phyloP scores from a whole-genome alignment of 2,888 invertebrate genomes.

The Saturnia japonica region DNA sequence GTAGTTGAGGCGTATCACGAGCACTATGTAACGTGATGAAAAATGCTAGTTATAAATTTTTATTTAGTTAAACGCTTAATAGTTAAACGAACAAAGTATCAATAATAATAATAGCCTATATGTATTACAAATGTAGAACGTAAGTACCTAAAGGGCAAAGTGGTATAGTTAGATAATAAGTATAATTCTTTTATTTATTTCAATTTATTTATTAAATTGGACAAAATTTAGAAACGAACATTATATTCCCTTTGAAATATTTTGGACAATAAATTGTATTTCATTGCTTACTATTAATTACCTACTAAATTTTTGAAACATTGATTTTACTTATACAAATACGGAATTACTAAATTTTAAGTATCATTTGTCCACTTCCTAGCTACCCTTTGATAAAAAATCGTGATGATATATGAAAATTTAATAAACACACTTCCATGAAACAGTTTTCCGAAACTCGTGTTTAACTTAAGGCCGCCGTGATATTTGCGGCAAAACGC shows the following conservation, averaged over 20 bases:
- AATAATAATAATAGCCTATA: neutral
- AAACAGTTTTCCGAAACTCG: slow-evolving; percentile 17
- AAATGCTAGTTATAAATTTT: neutral
- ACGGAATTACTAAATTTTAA: neutral
- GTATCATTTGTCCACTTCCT: neutral
- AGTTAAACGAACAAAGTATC: neutral
- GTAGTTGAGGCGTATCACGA: neutral
- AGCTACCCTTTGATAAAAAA: neutral
- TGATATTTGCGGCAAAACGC: slow-evolving; percentile 30
- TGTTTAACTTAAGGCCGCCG: slow-evolving; percentile 29
- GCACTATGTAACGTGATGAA: neutral
- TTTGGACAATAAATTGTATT: neutral
- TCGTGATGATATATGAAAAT: neutral
- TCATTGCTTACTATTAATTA: neutral
- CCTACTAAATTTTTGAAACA: neutral
- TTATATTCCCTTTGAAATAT: neutral
- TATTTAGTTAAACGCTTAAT: neutral
- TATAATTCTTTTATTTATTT: neutral
- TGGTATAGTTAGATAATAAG: neutral
- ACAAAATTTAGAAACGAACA: no score
- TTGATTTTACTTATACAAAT: neutral
- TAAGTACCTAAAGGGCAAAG: neutral
- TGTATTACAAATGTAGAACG: neutral
- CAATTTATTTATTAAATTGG: no score
- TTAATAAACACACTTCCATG: slow-evolving; percentile 4